phyloP scores from a whole-genome alignment of 2,888 invertebrate genomes.

The Ophion slaviceki region DNA sequence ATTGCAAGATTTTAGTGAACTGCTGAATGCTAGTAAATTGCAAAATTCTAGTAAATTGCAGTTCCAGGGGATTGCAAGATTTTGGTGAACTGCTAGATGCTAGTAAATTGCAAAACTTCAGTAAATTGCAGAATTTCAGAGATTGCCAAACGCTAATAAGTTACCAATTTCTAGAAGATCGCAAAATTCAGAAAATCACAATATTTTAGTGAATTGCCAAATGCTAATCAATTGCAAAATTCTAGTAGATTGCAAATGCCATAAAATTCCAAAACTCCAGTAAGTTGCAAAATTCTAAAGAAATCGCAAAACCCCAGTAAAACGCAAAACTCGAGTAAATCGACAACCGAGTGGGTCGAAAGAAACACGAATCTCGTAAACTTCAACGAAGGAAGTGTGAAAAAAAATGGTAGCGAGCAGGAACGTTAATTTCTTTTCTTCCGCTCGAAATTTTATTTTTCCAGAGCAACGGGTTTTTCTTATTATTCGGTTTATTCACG shows the following conservation, averaged over 20 bases:
- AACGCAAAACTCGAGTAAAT: neutral
- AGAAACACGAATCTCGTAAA: neutral
- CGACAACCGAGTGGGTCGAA: neutral
- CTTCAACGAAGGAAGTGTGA: neutral
- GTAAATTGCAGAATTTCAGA: no score
- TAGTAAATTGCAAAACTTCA: no score
- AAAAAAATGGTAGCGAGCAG: neutral
- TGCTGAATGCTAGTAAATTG: no score
- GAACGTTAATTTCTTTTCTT: neutral
- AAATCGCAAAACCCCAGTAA: neutral
- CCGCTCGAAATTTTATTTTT: neutral
- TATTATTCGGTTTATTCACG: neutral
- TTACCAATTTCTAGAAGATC: no score
- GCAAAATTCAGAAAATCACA: no score
- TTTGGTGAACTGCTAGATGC: no score
- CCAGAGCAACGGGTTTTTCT: neutral
- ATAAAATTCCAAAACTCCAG: neutral
- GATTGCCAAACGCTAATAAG: no score
- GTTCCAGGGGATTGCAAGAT: no score
- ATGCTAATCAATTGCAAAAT: neutral
- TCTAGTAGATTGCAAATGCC: neutral
- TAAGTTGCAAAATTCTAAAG: no score
- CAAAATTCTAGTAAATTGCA: no score
- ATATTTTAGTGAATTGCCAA: neutral
- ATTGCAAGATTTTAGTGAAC: no score